Conservation (phyloP, 2,113 vertebrate genomes). For the Tricholaema leucomelas region DNA sequence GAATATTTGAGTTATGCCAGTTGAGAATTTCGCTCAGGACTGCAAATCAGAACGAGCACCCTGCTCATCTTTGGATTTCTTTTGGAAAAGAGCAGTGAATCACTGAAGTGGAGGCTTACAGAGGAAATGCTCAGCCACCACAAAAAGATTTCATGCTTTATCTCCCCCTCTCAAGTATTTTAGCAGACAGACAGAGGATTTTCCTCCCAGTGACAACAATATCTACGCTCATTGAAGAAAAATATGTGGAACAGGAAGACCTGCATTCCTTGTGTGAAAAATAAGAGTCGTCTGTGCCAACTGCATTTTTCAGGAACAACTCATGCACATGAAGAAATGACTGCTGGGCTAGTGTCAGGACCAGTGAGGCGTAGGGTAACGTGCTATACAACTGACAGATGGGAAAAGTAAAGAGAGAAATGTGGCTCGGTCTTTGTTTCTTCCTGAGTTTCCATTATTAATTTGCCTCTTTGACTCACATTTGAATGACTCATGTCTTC, state of each 20-base stretch:
- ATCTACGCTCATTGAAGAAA: slow-evolving; percentile 56
- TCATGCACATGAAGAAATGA: slow-evolving; percentile 45
- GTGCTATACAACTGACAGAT: background rate
- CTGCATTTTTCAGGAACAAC: slow-evolving; percentile 44
- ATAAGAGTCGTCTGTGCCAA: slow-evolving; percentile 37
- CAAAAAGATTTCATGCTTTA: slow-evolving; percentile 46
- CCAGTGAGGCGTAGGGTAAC: background rate
- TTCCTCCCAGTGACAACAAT: slow-evolving; percentile 62
- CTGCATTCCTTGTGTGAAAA: slow-evolving; percentile 56
- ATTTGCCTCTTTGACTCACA: background rate
- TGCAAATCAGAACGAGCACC: background rate
- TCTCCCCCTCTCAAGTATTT: slow-evolving; percentile 49
- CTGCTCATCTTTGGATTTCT: background rate
- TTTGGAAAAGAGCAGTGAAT: background rate
- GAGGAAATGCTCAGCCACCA: slow-evolving; percentile 64
- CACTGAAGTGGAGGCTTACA: background rate
- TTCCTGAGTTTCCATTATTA: background rate
- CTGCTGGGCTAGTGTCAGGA: background rate
- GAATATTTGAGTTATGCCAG: background rate
- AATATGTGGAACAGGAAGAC: slow-evolving; percentile 61
- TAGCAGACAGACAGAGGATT: slow-evolving; percentile 48
- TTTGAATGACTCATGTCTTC: background rate
- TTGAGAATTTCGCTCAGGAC: background rate
- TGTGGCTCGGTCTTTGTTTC: background rate
- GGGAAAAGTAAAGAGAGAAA: background rate